Percentiles rank a stretch among this genome's conserved stretches.
Conservation (phyloP, 2,888 invertebrate genomes). For the Orthosia incerta region DNA sequence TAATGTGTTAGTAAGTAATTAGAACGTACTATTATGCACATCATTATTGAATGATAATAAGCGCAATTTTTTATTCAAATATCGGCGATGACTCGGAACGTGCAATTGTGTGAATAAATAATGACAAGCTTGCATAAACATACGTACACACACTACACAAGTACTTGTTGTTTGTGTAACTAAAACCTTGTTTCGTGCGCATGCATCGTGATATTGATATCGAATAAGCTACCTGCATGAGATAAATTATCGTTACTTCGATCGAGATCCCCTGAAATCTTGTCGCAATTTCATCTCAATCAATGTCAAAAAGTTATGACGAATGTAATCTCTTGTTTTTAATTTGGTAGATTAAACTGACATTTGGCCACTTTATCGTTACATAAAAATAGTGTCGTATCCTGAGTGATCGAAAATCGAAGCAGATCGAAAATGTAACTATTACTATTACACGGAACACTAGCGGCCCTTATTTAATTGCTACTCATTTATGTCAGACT, state of each 20-base stretch:
- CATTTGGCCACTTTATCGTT: too few species aligned
- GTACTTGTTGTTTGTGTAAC: background rate
- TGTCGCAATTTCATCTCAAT: too few species aligned
- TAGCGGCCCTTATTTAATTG: too few species aligned
- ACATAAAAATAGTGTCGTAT: too few species aligned
- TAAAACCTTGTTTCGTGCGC: background rate
- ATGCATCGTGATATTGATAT: background rate
- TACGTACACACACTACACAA: background rate
- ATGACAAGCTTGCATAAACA: constrained; percentile 36
- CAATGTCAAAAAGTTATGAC: too few species aligned
- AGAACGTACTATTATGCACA: constrained; percentile 11
- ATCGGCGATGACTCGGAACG: constrained; percentile 37
- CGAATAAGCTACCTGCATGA: background rate
- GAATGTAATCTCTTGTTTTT: too few species aligned
- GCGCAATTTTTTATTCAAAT: constrained; percentile 29
- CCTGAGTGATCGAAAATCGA: too few species aligned
- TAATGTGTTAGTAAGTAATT: constrained; percentile 10
- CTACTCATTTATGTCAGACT: too few species aligned
- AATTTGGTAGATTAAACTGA: too few species aligned
- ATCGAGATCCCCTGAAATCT: background rate
- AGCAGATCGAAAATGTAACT: too few species aligned
- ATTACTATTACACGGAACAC: too few species aligned
- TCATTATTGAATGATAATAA: constrained; percentile 22
- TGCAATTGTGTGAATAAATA: constrained; percentile 19
- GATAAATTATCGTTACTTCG: background rate